Conservation (phyloP, 2,113 vertebrate species). For the Cephalopterus ornatus region DNA sequence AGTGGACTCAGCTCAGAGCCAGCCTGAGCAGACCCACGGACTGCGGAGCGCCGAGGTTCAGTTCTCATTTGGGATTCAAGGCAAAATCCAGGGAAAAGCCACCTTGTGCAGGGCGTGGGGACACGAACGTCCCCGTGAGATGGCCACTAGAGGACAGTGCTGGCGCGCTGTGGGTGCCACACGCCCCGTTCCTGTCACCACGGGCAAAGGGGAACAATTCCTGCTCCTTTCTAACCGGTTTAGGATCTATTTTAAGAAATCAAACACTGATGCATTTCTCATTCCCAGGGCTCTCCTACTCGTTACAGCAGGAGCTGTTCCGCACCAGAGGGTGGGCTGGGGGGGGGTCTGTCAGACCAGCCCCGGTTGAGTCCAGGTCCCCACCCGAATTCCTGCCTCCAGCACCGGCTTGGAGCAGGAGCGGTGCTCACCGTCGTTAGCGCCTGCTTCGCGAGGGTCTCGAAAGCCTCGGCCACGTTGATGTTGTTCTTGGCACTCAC, state of each 20-base stretch:
- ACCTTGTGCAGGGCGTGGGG: fast-evolving
- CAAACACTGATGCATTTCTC: fast-evolving
- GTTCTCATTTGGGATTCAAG: fast-evolving
- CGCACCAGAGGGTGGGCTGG: fast-evolving
- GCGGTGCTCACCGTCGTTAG: slow-evolving; percentile 70
- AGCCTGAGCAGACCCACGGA: fast-evolving
- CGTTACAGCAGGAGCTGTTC: fast-evolving
- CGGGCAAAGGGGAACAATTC: fast-evolving
- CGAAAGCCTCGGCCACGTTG: slow-evolving; percentile 78
- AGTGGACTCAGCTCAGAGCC: fast-evolving
- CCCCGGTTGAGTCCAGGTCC: fast-evolving
- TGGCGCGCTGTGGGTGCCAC: neutral
- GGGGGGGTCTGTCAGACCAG: neutral
- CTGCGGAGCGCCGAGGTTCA: fast-evolving
- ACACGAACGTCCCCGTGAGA: neutral
- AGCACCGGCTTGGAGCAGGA: fast-evolving
- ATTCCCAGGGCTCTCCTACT: neutral
- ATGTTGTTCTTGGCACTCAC: slow-evolving; percentile 81
- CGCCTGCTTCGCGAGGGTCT: slow-evolving; percentile 73
- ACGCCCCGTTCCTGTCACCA: fast-evolving
- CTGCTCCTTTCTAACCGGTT: fast-evolving
- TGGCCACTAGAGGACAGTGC: slow-evolving; percentile 55
- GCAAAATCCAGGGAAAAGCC: neutral
- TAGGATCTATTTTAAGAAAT: neutral
- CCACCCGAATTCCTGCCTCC: neutral